Evolutionary conservation across 2,113 vertebrate species (phyloP), one percentile per base, ranked within the genome.

Genomic region (Elephas maximus): DNA sequence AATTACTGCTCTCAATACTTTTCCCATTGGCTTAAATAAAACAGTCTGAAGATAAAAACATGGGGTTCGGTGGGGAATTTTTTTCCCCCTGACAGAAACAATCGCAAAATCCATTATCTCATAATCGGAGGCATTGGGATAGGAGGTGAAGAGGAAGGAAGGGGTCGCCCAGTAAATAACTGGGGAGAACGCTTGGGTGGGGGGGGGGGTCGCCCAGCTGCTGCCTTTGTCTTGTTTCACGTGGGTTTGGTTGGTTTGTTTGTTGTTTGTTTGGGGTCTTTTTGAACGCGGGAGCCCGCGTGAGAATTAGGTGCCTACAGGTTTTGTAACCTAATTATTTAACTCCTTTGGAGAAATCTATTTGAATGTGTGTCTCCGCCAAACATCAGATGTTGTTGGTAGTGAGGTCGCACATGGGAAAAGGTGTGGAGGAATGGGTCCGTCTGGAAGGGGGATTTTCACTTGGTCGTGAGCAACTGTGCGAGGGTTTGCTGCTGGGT

Each of bases 1-100:
- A 98, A 98, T 99, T 98, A 98, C 98, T 85, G 91, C 90, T 98
- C 97, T 97, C 98, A 90, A 98, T 98, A 98, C 98, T 98, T 98
- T 57, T 95, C 94, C 91, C 97, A 98, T 96, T 97, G 98, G 97
- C 98, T 98, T 98, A 94, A 97, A 97, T 96, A 96, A 98, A 98
- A 97, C 95, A 92, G 93, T 79, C 89, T 92, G 94, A 83, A 67
- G 89, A 97, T 69, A 85, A 69, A 96, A 98, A 97, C 88, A 63
- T 84, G 94, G 95, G 91, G 94, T 97, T 96, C 88, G 82, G 93
- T 63, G 48, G 45, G 79, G 84, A 20, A 73, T 74, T 82, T 93
- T 53, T 53, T 80, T 3, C 8, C 0, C 0, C 0, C 44, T 5
- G 53, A 94, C 88, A 88, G 82, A 69, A 94, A 93, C 94, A 79